Evolutionary conservation across 2,113 vertebrate species (phyloP), one percentile per base, ranked within the genome.

Genomic region (Atractosteus spatula): DNA sequence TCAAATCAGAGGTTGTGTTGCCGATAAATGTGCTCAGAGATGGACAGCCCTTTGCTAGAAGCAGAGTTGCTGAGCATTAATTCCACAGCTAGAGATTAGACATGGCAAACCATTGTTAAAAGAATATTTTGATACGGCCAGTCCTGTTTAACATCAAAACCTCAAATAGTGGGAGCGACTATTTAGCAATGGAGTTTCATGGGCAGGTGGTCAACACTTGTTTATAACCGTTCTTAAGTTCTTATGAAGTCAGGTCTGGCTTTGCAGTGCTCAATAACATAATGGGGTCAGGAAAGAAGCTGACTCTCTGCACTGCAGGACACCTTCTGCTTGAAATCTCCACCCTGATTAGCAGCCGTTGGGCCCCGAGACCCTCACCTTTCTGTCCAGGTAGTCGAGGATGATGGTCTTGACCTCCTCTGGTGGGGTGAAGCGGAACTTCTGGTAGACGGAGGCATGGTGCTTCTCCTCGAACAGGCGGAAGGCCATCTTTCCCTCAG

Each of bases 401-500:
- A 94, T 85, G 8, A 86, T 54, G 3, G 83, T 71, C 78, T 82
- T 82, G 65, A 93, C 63, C 45, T 86, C 82, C 4, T 84, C 68
- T 8, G 91, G 90, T 0, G 92, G 90, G 0, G 71, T 71, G 43
- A 91, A 87, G 66, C 93, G 85, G 80, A 91, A 95, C 70, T 86
- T 90, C 71, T 92, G 91, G 78, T 96, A 96, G 61, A 91, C 2
- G 0, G 86, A 83, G 0, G 93, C 92, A 0, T 95, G 93, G 0
- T 86, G 79, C 73, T 72, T 91, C 44, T 80, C 91, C 74, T 94
- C 93, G 2, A 94, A 95, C 78, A 93, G 76, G 41, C 80, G 84
- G 41, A 85, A 55, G 2, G 91, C 78, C 94, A 95, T 95, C 11
- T 8, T 75, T 47, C 2, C 41, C 3, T n/a, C 65, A 8, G 8